Conservation (phyloP, 2,113 vertebrate species). For the Mixornis gularis region DNA sequence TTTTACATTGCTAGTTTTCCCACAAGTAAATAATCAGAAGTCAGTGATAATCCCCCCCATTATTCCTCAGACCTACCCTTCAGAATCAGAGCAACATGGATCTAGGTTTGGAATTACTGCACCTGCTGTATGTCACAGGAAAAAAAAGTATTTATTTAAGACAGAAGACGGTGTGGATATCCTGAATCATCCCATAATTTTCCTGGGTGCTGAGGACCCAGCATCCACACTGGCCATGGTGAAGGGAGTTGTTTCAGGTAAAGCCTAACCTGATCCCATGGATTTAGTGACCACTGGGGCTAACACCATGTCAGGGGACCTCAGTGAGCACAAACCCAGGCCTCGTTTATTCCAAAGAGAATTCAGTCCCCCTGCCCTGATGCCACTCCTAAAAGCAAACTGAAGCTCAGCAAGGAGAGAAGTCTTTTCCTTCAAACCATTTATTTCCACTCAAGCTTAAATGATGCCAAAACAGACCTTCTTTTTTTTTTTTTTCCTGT, state of each 20-base stretch:
- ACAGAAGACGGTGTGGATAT: not conserved
- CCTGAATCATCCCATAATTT: not conserved
- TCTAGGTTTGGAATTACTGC: not conserved
- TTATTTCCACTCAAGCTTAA: not conserved
- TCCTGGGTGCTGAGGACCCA: not conserved
- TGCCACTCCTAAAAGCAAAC: not conserved
- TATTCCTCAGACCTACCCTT: not conserved
- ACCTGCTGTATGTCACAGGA: not conserved
- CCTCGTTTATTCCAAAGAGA: not conserved
- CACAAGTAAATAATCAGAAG: not conserved
- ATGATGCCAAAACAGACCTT: not conserved
- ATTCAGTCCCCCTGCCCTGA: not conserved
- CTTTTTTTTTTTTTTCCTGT: not conserved
- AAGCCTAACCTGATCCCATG: not conserved
- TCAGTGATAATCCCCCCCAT: not conserved
- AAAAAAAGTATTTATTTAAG: not conserved
- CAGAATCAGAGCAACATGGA: not conserved
- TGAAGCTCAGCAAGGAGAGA: not conserved
- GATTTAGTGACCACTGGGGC: rapidly evolving
- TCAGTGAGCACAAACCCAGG: not conserved
- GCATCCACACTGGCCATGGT: not conserved
- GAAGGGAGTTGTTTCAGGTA: not conserved
- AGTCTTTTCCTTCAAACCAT: not conserved
- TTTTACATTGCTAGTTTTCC: not conserved
- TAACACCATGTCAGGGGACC: not conserved